A percentile compares a stretch with the other conserved stretches of the same genome.
Evolutionary conservation across 2,113 vertebrate species (phyloP).

Genomic region (Prolemur simus): DNA sequence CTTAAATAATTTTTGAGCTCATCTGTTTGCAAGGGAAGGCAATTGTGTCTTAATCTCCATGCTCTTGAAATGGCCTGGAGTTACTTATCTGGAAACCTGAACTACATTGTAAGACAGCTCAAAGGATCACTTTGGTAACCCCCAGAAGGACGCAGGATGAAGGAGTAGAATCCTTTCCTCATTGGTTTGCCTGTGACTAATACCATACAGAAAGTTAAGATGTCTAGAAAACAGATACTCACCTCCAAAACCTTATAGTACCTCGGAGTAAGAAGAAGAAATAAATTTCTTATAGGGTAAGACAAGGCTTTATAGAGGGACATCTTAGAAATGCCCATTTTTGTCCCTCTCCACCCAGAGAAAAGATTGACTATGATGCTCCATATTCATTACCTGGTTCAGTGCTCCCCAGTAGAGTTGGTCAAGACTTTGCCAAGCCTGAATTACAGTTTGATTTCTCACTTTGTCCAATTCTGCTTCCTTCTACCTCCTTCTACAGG

Average conservation of each 20-base stretch:
- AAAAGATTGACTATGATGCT: too few relatives aligned
- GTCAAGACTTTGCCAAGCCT: neutral
- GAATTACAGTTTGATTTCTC: neutral
- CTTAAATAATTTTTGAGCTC: neutral
- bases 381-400: neutral
- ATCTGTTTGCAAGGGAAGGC: neutral
- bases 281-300: neutral
- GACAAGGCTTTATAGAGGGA: neutral
- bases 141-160: neutral
- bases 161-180: neutral
- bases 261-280: neutral
- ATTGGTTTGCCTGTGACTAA: neutral
- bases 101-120: neutral
- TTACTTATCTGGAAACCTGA: neutral
- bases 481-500: neutral
- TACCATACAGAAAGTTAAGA: neutral
- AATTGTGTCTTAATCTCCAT: neutral
- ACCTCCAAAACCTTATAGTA: neutral
- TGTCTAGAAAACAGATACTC: neutral
- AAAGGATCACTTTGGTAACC: neutral
- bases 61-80: neutral
- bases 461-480: neutral
- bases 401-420: neutral
- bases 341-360: neutral
- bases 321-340: neutral